These are phyloP conservation scores for zebrafish (Danio rerio) DNA, from an alignment of 2,113 vertebrate species.

Conservation along the genomic window DNA sequence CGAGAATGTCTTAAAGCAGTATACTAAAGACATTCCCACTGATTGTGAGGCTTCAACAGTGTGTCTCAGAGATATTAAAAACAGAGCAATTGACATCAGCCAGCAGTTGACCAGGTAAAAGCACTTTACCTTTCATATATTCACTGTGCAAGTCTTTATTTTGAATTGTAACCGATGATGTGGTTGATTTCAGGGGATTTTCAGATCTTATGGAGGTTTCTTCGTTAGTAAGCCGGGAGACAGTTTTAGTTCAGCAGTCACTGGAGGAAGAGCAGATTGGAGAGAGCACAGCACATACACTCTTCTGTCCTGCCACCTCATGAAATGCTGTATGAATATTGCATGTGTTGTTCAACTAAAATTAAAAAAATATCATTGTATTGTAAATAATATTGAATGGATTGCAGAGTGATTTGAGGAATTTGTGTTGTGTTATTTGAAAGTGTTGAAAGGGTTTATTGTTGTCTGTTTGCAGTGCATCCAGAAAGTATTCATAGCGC, in stretches of 20 bases:
- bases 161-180: background rate
- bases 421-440: too few relatives aligned
- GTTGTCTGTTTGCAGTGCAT: too few relatives aligned
- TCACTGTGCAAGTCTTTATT: background rate
- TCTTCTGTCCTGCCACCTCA: constrained; percentile 64
- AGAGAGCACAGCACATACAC: constrained; percentile 51
- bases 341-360: too few relatives aligned
- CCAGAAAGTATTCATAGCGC: too few relatives aligned
- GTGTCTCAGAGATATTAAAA: constrained; percentile 69
- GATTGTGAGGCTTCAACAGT: constrained; percentile 62
- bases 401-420: too few relatives aligned
- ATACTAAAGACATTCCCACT: constrained; percentile 56
- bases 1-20: constrained; percentile 68
- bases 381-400: too few relatives aligned
- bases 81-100: constrained; percentile 64
- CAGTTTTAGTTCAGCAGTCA: constrained; percentile 67
- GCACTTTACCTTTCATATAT: background rate
- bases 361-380: too few relatives aligned
- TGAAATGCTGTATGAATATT: background rate
- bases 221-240: constrained; percentile 75
- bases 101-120: constrained; percentile 69
- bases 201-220: constrained; percentile 77
- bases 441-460: too few relatives aligned
- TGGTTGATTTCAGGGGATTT: constrained; percentile 53
- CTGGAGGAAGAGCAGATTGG: constrained; percentile 72